A percentile compares a stretch with the other conserved stretches of the same genome.
Evolutionary conservation across 1,140 invertebrate genomes (phyloP).

Genomic region (Harpegnathos saltator): DNA sequence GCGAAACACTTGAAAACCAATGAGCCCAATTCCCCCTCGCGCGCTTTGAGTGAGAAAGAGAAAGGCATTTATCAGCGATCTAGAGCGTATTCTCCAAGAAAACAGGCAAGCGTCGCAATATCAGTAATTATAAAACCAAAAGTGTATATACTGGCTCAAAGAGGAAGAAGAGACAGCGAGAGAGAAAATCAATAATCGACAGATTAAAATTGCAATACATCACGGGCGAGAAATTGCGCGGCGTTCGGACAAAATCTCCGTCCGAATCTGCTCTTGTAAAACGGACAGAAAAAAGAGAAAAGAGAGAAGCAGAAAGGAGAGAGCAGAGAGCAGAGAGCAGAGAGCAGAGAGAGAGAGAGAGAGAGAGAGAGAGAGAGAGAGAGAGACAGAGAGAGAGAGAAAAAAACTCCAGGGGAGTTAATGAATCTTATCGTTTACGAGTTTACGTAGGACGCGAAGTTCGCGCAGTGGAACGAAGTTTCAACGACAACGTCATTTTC

Average conservation of each 20-base stretch:
- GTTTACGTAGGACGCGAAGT: slow-evolving; percentile 37
- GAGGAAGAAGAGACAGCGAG: no score
- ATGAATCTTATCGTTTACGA: slow-evolving; percentile 31
- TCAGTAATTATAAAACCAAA: no score
- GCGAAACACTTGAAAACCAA: no score
- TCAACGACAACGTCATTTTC: slow-evolving; percentile 17
- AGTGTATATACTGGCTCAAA: no score
- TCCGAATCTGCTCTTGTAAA: background rate
- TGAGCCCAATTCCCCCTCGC: no score
- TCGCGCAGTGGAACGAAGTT: slow-evolving; percentile 19
- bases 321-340: background rate
- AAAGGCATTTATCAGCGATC: no score
- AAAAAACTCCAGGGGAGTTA: background rate
- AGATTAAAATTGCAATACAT: slow-evolving; percentile 20
- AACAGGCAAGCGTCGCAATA: no score
- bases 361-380: background rate
- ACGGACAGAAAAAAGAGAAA: background rate
- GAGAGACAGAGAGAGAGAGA: background rate
- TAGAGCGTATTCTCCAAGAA: no score
- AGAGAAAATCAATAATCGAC: background rate
- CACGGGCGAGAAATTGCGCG: background rate
- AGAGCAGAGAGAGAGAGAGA: background rate
- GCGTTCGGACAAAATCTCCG: background rate
- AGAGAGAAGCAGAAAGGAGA: background rate
- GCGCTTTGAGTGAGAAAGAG: no score